Evolutionary conservation across 2,888 invertebrate genomes (phyloP).

Genomic region (Ophion obscuratus): DNA sequence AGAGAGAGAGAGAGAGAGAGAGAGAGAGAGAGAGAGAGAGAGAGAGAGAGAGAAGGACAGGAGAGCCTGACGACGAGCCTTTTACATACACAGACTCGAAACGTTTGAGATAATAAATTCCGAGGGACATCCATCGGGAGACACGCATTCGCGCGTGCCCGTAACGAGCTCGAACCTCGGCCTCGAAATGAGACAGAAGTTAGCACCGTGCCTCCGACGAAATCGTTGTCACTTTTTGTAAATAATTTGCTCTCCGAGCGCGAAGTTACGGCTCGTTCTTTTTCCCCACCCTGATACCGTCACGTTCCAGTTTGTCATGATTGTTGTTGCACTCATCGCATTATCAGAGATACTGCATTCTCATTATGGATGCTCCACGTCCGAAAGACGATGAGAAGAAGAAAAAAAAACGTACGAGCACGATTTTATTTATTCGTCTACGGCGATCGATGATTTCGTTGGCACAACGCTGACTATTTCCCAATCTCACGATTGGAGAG

Average conservation of each 20-base stretch:
- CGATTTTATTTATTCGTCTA: neutral
- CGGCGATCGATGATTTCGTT: neutral
- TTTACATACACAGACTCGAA: slow-evolving; percentile 57
- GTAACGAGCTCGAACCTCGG: slow-evolving; percentile 63
- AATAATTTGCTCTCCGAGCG: neutral
- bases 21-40: neutral
- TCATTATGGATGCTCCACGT: neutral
- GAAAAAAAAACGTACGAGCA: neutral
- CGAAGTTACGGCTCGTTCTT: neutral
- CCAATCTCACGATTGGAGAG: no score
- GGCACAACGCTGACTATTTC: neutral
- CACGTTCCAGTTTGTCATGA: neutral
- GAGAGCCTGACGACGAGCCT: slow-evolving; percentile 52
- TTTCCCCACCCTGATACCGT: neutral
- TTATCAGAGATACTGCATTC: neutral
- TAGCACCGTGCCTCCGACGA: neutral
- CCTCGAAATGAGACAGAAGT: slow-evolving; percentile 58
- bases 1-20: slow-evolving; percentile 40
- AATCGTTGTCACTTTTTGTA: slow-evolving; percentile 11
- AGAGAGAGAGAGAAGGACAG: slow-evolving; percentile 45
- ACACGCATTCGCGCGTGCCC: slow-evolving; percentile 61
- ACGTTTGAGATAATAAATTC: slow-evolving; percentile 70
- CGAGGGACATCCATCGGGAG: slow-evolving; percentile 64
- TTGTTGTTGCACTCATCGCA: neutral
- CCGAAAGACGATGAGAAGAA: neutral